Percentiles rank a stretch among this genome's conserved stretches.
phyloP scores from a whole-genome alignment of 1,140 invertebrate genomes.

The Bathynomus jamesi region DNA sequence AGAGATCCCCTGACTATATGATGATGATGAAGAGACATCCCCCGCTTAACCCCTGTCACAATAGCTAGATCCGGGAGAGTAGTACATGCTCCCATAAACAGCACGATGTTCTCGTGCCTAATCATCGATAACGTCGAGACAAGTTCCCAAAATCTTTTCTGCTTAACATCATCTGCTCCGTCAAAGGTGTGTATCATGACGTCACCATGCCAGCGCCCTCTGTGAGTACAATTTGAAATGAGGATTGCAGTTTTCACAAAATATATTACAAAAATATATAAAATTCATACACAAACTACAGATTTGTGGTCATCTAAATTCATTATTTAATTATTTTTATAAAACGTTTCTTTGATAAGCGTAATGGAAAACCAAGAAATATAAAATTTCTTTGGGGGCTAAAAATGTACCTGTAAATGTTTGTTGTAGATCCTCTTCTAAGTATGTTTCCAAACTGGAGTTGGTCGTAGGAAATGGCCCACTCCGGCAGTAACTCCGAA shows the following conservation, averaged over 20 bases:
- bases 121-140: constrained; percentile 45
- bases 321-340: too few relatives aligned
- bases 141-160: constrained; percentile 42
- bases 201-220: constrained; percentile 49
- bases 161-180: constrained; percentile 38
- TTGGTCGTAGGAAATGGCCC: constrained; percentile 43
- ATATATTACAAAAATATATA: too few relatives aligned
- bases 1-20: constrained; percentile 39
- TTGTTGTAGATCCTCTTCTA: constrained; percentile 40
- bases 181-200: constrained; percentile 45
- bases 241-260: too few relatives aligned
- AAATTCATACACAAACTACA: too few relatives aligned
- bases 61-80: constrained; percentile 44
- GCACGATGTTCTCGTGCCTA: constrained; percentile 48
- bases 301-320: too few relatives aligned
- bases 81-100: constrained; percentile 50
- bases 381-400: too few relatives aligned
- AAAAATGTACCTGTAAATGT: constrained; percentile 44
- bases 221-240: constrained; percentile 34
- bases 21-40: constrained; percentile 28
- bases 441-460: constrained; percentile 42
- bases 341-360: too few relatives aligned
- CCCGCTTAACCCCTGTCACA: constrained; percentile 42
- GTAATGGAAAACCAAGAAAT: too few relatives aligned
- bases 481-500: constrained; percentile 39